Evolutionary conservation across 2,113 vertebrate species (phyloP).

Genomic region (Corydoras maculifer): DNA sequence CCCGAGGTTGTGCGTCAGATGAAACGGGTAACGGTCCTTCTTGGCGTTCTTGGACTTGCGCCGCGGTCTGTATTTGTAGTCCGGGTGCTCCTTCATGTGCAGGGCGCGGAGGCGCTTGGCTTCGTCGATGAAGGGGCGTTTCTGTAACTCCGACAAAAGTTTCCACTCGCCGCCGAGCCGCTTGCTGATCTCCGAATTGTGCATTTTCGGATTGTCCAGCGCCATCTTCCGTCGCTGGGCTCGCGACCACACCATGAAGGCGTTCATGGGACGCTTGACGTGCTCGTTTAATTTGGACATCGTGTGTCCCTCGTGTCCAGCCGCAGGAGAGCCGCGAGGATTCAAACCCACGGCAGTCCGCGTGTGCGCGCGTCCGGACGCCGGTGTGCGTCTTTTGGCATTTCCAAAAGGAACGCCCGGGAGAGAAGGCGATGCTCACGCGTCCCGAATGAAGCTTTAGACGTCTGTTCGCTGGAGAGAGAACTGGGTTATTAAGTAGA

Average conservation of each 20-base stretch:
- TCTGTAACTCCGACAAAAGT: conserved; percentile 73
- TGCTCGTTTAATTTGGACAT: conserved; percentile 81
- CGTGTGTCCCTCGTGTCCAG: background rate
- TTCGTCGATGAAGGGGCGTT: conserved; percentile 80
- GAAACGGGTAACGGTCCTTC: conserved; percentile 65
- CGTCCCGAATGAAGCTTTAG: background rate
- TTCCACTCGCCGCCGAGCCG: conserved; percentile 74
- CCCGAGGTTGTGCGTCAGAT: conserved; percentile 70
- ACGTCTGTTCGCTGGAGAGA: background rate
- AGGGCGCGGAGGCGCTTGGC: conserved; percentile 76
- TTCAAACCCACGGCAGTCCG: too few species aligned
- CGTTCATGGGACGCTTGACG: conserved; percentile 80
- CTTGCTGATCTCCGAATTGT: conserved; percentile 77
- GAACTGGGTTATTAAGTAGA: conserved; percentile 5
- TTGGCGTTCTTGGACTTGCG: conserved; percentile 35
- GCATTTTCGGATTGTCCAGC: conserved; percentile 76
- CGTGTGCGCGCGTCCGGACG: too few species aligned
- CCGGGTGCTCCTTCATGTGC: conserved; percentile 77
- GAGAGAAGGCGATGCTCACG: too few species aligned
- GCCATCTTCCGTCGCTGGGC: conserved; percentile 75
- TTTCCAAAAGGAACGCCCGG: too few species aligned
- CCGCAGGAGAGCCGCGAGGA: too few species aligned
- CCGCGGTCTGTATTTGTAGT: background rate
- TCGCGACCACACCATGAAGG: conserved; percentile 80
- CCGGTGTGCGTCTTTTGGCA: too few species aligned